A percentile compares a stretch with the other conserved stretches of the same genome.
These are phyloP conservation scores for Dasysyrphus tricinctus DNA, from an alignment of 2,888 invertebrate species.

Conservation along the genomic window DNA sequence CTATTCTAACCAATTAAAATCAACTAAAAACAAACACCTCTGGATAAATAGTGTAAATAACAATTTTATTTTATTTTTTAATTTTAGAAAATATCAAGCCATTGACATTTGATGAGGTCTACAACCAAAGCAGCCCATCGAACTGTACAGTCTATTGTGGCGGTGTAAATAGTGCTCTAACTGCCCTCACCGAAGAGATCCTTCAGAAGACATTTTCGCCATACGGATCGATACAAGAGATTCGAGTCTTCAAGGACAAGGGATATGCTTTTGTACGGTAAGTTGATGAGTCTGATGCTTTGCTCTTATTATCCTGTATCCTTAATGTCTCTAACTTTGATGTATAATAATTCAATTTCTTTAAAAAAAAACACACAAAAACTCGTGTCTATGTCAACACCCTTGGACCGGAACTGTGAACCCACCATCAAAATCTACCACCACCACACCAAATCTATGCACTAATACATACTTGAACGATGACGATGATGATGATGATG, in stretches of 20 bases:
- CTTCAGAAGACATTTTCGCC: conserved; percentile 98
- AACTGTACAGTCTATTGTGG: conserved; percentile 99
- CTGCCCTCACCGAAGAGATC: conserved; percentile 97
- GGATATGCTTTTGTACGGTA: conserved; percentile 98
- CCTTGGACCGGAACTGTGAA: conserved; percentile 47
- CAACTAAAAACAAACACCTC: neutral
- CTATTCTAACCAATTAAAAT: neutral
- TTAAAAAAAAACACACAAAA: conserved; percentile 29
- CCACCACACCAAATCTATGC: conserved; percentile 7
- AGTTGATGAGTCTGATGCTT: conserved; percentile 76
- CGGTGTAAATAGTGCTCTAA: conserved; percentile 87
- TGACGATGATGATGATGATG: conserved; percentile 8
- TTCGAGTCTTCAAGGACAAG: conserved; percentile 99
- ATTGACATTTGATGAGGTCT: conserved; percentile 98
- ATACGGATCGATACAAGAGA: conserved; percentile 98
- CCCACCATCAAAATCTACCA: conserved; percentile 28
- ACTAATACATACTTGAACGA: conserved; percentile 32
- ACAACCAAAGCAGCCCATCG: conserved; percentile 98
- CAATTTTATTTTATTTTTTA: conserved; percentile 22
- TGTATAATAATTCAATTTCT: conserved; percentile 69
- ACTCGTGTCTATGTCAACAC: conserved; percentile 61
- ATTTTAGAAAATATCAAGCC: conserved; percentile 94
- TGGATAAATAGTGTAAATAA: conserved; percentile 26
- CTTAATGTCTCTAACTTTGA: conserved; percentile 63
- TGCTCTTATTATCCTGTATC: conserved; percentile 21